Conservation (phyloP, 30 jellyfish, hydroid and myxozoan genomes). For the Aurelia aurita region DNA sequence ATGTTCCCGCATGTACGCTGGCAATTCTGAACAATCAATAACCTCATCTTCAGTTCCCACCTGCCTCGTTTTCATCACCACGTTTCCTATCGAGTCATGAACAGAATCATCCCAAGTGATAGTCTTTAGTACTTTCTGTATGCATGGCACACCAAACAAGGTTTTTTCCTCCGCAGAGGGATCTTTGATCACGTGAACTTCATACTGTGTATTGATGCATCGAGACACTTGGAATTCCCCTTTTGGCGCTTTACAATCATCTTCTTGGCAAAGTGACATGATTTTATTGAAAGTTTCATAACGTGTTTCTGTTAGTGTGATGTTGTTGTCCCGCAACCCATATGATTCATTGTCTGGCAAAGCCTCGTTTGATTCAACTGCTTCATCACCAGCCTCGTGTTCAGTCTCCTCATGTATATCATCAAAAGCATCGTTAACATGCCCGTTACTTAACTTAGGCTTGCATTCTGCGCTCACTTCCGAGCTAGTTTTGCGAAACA, state of each 20-base stretch:
- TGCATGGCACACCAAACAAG: constrained; percentile 48
- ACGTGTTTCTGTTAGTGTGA: constrained; percentile 44
- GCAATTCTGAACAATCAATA: constrained; percentile 10
- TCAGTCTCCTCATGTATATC: neutral
- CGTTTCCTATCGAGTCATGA: constrained; percentile 46
- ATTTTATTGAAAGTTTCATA: constrained; percentile 34
- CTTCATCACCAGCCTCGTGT: constrained; percentile 3
- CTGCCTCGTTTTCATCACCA: constrained; percentile 41
- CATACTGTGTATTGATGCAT: constrained; percentile 26
- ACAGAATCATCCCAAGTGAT: constrained; percentile 56
- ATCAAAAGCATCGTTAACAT: constrained; percentile 7
- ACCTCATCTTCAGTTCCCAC: constrained; percentile 15
- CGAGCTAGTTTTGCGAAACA: neutral
- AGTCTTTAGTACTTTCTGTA: constrained; percentile 42
- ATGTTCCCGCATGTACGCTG: constrained; percentile 63
- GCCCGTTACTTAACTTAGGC: neutral
- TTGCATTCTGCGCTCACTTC: neutral
- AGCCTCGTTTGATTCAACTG: neutral
- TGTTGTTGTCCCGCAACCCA: neutral
- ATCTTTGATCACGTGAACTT: constrained; percentile 38
- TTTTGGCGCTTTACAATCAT: constrained; percentile 8
- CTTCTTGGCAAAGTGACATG: constrained; percentile 29
- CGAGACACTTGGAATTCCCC: constrained; percentile 55
- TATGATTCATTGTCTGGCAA: neutral
- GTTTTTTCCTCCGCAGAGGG: constrained; percentile 9